phyloP scores from a whole-genome alignment of 2,113 vertebrate species.

The Hemichromis elongatus region DNA sequence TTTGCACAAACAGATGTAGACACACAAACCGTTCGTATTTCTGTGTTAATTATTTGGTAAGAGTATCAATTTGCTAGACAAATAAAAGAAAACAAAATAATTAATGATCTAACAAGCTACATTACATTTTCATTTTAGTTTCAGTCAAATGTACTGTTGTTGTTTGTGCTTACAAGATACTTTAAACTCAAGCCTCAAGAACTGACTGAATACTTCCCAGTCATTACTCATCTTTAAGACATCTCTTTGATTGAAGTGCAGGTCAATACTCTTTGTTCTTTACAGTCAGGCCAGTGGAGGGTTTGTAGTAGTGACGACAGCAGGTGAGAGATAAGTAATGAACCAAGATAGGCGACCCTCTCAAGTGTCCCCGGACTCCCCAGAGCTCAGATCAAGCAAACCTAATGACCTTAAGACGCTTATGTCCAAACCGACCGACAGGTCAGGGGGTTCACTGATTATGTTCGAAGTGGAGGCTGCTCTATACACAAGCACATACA shows the following conservation, averaged over 20 bases:
- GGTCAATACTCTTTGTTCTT: background rate
- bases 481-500: background rate
- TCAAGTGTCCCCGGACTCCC: slow-evolving; percentile 23
- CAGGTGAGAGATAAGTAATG: slow-evolving; percentile 35
- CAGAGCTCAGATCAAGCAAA: slow-evolving; percentile 49
- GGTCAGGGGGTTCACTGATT: slow-evolving; percentile 58
- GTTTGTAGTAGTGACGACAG: slow-evolving; percentile 7
- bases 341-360: slow-evolving; percentile 26
- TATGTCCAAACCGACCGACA: slow-evolving; percentile 46
- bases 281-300: background rate
- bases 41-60: background rate
- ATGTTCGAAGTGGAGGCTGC: slow-evolving; percentile 4
- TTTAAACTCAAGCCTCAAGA: background rate
- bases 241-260: background rate
- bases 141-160: background rate
- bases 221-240: background rate
- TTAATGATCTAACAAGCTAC: background rate
- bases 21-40: background rate
- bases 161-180: background rate
- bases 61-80: background rate
- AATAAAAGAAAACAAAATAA: background rate
- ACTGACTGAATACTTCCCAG: background rate
- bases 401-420: slow-evolving; percentile 53
- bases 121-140: background rate
- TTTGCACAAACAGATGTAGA: background rate